Evolutionary conservation across 1,140 invertebrate species (phyloP).

Genomic region (Bathynomus jamesi): DNA sequence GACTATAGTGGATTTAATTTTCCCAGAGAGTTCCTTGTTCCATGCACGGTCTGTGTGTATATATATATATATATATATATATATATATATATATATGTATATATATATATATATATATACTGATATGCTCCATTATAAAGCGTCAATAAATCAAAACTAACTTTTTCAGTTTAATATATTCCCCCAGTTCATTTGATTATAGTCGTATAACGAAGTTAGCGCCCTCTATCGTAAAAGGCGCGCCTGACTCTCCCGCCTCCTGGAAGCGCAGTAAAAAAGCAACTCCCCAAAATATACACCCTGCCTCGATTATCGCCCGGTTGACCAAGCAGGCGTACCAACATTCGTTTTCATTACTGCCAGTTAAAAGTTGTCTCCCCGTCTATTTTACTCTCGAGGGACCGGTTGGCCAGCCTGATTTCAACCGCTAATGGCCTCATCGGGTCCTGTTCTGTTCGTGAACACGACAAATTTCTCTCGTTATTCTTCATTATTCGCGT

Average conservation of each 20-base stretch:
- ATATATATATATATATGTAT: conserved; percentile 7
- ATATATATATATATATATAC: conserved; percentile 6
- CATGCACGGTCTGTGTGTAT: too few species aligned
- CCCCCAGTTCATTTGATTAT: not conserved
- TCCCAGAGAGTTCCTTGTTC: too few species aligned
- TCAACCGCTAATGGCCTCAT: not conserved
- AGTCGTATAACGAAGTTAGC: not conserved
- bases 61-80: conserved; percentile 12
- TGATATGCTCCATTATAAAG: not conserved
- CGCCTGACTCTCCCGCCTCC: not conserved
- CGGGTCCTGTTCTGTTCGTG: not conserved
- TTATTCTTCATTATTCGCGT: not conserved
- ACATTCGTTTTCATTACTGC: not conserved
- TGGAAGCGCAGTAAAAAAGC: not conserved
- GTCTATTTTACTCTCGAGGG: not conserved
- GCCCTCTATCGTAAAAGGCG: not conserved
- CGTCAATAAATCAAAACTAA: not conserved
- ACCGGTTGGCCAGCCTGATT: not conserved
- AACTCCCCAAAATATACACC: not conserved
- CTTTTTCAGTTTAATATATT: not conserved
- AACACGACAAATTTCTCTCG: not conserved
- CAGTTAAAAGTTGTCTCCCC: not conserved
- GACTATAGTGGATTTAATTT: too few species aligned
- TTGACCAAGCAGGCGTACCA: not conserved
- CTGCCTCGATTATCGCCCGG: not conserved